A percentile compares a stretch with the other conserved stretches of the same genome.
phyloP scores from a whole-genome alignment of 2,113 vertebrate genomes.

The Saguinus imperator region DNA sequence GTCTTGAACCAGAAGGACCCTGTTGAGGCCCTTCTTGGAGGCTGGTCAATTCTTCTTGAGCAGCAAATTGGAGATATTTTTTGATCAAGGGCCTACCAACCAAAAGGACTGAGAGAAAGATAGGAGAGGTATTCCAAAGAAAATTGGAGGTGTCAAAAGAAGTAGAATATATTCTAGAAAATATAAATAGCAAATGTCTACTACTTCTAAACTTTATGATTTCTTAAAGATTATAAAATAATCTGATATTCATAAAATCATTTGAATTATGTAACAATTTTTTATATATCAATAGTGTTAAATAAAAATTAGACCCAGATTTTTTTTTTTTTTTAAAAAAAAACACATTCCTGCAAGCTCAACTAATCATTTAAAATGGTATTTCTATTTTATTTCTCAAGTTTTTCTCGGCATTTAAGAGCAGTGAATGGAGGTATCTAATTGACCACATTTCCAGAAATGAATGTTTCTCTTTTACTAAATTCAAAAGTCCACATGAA shows the following conservation, averaged over 20 bases:
- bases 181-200: neutral
- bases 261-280: neutral
- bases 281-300: neutral
- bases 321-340: neutral
- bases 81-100: neutral
- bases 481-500: neutral
- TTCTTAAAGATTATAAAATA: neutral
- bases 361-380: neutral
- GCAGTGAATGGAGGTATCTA: neutral
- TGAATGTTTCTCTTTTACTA: neutral
- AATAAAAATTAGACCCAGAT: neutral
- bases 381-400: neutral
- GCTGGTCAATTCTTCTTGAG: neutral
- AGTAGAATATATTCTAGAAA: neutral
- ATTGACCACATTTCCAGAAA: slow-evolving; percentile 17
- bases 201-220: neutral
- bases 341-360: neutral
- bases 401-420: neutral
- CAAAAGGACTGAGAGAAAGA: neutral
- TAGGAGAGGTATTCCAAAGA: neutral
- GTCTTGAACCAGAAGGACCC: neutral
- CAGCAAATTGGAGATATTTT: neutral
- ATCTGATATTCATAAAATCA: neutral
- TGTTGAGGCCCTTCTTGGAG: neutral
- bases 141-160: neutral